A percentile compares a stretch with the other conserved stretches of the same genome.
These are phyloP conservation scores for Periophthalmus modestus DNA, from an alignment of 2,113 vertebrate genomes.

Conservation along the genomic window DNA sequence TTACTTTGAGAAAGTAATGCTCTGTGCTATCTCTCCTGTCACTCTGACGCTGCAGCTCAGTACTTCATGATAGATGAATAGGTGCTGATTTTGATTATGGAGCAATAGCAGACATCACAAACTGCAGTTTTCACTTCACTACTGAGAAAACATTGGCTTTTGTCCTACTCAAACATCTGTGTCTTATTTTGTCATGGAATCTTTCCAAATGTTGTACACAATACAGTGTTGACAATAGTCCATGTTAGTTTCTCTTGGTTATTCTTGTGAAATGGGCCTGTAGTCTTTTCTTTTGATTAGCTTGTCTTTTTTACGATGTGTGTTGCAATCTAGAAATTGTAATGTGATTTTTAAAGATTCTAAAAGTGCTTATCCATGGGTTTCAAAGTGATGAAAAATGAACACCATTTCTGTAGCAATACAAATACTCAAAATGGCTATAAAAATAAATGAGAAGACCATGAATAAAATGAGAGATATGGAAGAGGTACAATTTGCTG, in stretches of 20 bases:
- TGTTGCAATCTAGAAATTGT: neutral
- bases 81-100: conserved; percentile 22
- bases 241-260: conserved; percentile 4
- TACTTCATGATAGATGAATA: conserved; percentile 3
- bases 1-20: neutral
- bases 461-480: too few relatives aligned
- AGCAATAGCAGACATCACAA: conserved; percentile 21
- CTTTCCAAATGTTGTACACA: conserved; percentile 23
- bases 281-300: conserved; percentile 22
- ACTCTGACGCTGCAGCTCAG: conserved; percentile 7
- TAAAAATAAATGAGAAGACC: too few relatives aligned
- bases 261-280: neutral
- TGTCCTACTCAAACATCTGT: conserved; percentile 38
- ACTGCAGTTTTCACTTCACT: conserved; percentile 23
- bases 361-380: neutral
- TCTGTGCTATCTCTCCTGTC: conserved; percentile 5
- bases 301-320: neutral
- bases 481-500: too few relatives aligned
- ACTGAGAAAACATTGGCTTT: conserved; percentile 31
- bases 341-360: neutral
- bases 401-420: too few relatives aligned
- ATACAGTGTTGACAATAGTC: conserved; percentile 15
- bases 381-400: too few relatives aligned
- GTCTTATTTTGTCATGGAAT: conserved; percentile 36
- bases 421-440: too few relatives aligned